phyloP scores from a whole-genome alignment of 2,888 invertebrate species.

The Orchesellides sinensis region DNA sequence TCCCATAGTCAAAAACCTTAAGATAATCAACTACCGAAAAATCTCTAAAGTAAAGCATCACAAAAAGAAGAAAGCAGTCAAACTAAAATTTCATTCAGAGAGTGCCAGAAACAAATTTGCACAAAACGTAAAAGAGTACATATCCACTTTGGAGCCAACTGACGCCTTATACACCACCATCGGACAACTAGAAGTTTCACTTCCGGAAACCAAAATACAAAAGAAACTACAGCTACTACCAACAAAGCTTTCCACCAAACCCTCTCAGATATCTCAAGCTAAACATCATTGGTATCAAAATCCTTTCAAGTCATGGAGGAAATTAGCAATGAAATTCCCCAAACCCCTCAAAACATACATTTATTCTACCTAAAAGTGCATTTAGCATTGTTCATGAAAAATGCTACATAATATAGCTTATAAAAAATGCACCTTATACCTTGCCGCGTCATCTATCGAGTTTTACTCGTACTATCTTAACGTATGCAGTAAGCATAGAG shows the following conservation, averaged over 20 bases:
- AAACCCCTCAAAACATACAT: no score
- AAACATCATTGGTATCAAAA: conserved; percentile 46
- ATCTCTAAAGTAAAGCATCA: conserved; percentile 45
- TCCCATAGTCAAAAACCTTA: conserved; percentile 41
- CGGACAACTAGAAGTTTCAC: conserved; percentile 15
- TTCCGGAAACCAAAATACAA: conserved; percentile 23
- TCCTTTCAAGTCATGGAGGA: conserved; percentile 38
- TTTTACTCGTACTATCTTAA: no score
- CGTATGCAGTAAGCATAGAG: no score
- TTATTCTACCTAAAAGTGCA: no score
- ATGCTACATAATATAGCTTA: no score
- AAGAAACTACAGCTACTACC: no score
- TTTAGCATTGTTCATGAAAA: no score
- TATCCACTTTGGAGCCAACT: conserved; percentile 15
- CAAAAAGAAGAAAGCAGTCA: conserved; percentile 12
- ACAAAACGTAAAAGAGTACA: conserved; percentile 14
- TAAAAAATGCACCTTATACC: no score
- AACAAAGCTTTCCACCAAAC: no score
- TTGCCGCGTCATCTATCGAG: no score
- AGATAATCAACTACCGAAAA: conserved; percentile 34
- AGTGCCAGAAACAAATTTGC: conserved; percentile 40
- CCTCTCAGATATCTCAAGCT: no score
- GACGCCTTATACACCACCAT: conserved; percentile 25
- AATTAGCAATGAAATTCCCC: background rate
- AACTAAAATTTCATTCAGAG: conserved; percentile 36